Percentiles rank a stretch among this genome's conserved stretches.
Conservation (phyloP, 2,113 vertebrate species). For the Dasypus novemcinctus region DNA sequence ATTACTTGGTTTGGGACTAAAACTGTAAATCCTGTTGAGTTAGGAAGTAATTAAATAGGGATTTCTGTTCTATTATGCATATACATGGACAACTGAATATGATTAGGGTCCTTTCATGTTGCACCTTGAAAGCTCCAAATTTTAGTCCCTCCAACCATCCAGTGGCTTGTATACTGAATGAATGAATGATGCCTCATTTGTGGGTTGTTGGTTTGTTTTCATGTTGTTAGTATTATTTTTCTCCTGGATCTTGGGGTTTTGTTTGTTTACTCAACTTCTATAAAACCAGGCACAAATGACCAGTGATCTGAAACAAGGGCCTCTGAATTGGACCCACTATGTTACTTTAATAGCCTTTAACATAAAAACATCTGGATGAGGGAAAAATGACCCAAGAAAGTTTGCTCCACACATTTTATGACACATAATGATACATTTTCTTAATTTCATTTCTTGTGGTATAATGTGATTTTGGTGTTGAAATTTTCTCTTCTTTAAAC, state of each 20-base stretch:
- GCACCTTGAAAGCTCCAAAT: not conserved
- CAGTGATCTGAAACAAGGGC: not conserved
- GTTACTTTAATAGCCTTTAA: conserved; percentile 43
- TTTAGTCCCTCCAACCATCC: not conserved
- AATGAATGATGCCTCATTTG: not conserved
- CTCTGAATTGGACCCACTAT: not conserved
- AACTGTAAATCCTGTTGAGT: not conserved
- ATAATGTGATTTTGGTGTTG: conserved; percentile 69
- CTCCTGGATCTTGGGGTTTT: not conserved
- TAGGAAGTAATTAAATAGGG: conserved; percentile 16
- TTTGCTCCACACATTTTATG: conserved; percentile 47
- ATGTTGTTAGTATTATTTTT: conserved; percentile 26
- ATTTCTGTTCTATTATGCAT: conserved; percentile 2
- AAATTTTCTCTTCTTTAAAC: conserved; percentile 69
- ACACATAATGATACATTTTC: conserved; percentile 53
- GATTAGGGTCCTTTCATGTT: conserved; percentile 21
- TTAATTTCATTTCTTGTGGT: conserved; percentile 67
- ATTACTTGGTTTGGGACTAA: no score
- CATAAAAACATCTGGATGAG: conserved; percentile 44
- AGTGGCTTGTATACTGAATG: not conserved
- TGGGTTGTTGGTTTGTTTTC: conserved; percentile 26
- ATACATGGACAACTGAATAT: not conserved
- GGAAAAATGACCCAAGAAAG: conserved; percentile 52
- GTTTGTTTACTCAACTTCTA: conserved; percentile 40
- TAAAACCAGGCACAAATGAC: conserved; percentile 40